A percentile compares a stretch with the other conserved stretches of the same genome.
Evolutionary conservation across 1,140 invertebrate genomes (phyloP).

Genomic region (Stenopsyche tienmushanensis): DNA sequence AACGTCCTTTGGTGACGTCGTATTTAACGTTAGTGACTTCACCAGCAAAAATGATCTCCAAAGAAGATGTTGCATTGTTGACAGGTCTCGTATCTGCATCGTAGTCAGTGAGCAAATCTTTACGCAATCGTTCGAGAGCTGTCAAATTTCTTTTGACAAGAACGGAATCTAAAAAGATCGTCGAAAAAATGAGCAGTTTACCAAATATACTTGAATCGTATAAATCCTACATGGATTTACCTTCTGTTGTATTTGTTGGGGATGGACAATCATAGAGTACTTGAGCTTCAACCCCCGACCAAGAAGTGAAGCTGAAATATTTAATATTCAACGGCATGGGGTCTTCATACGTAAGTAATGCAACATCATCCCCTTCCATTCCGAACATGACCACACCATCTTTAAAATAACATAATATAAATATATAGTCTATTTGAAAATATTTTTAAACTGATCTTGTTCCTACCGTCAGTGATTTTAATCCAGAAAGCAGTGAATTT

Average conservation of each 20-base stretch:
- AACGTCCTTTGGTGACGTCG: conserved; percentile 1
- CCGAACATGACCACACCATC: conserved; percentile 59
- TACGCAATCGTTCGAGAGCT: conserved; percentile 41
- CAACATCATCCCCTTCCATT: conserved; percentile 54
- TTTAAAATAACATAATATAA: conserved; percentile 5
- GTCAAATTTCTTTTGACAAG: conserved; percentile 43
- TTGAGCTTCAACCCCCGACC: conserved; percentile 60
- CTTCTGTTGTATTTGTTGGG: conserved; percentile 39
- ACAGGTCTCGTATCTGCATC: conserved; percentile 43
- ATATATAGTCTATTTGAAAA: background rate
- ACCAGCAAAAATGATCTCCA: too few relatives aligned
- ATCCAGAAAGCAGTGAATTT: conserved; percentile 61
- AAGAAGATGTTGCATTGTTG: too few relatives aligned
- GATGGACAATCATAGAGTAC: conserved; percentile 60
- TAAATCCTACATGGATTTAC: conserved; percentile 22
- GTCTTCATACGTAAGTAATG: conserved; percentile 58
- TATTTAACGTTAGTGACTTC: conserved; percentile 5
- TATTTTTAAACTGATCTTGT: conserved; percentile 3
- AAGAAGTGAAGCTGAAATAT: conserved; percentile 62
- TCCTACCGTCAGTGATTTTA: conserved; percentile 52
- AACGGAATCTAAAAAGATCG: conserved; percentile 34
- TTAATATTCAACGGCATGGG: conserved; percentile 54
- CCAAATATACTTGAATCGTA: background rate
- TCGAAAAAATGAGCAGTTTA: conserved; percentile 1
- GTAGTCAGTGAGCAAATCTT: conserved; percentile 44